These are phyloP conservation scores for Cygnus olor DNA, from an alignment of 2,797 vertebrate species.

Conservation along the genomic window DNA sequence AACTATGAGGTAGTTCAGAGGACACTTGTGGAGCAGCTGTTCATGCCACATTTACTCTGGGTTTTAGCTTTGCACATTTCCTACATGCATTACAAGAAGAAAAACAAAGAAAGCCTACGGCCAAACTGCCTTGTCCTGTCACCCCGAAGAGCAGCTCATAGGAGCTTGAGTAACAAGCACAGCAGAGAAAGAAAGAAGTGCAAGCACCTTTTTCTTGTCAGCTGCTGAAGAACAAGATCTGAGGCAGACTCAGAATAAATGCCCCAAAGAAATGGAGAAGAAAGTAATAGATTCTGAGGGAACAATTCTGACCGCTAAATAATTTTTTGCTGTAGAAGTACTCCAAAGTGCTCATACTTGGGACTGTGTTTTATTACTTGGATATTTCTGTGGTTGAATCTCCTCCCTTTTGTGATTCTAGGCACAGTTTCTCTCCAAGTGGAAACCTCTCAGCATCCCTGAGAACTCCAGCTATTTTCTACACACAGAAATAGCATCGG, in stretches of 20 bases:
- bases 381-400: neutral
- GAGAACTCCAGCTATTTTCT: neutral
- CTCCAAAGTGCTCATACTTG: neutral
- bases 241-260: neutral
- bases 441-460: neutral
- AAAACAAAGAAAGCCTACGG: neutral
- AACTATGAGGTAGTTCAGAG: neutral
- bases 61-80: neutral
- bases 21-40: neutral
- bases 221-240: neutral
- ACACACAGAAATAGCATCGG: fast-evolving
- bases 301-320: neutral
- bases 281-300: neutral
- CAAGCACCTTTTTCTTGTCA: neutral
- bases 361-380: neutral
- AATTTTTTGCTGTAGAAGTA: neutral
- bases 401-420: neutral
- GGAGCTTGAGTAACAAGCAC: neutral
- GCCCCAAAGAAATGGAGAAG: neutral
- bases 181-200: too few relatives aligned
- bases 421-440: neutral
- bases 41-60: neutral
- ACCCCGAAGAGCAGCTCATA: neutral
- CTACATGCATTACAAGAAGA: neutral
- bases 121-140: neutral